A percentile compares a stretch with the other conserved stretches of the same genome.
Evolutionary conservation across 2,797 vertebrate species (phyloP).

Genomic region (Buceros bicornis): DNA sequence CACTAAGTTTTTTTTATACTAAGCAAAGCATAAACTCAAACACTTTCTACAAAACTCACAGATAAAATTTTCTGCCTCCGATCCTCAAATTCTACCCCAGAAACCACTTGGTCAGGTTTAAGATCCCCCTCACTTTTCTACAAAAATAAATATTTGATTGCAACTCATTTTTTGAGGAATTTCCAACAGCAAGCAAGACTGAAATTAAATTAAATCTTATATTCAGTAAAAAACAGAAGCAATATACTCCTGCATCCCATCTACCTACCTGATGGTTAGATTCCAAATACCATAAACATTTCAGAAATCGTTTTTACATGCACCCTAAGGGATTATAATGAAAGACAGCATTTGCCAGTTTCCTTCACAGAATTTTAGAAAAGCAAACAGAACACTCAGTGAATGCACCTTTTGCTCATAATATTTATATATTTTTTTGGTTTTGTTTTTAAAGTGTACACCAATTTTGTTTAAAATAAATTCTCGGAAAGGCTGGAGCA

Average conservation of each 20-base stretch:
- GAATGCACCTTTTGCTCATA: background rate
- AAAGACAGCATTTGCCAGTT: background rate
- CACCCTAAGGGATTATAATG: background rate
- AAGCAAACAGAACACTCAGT: constrained; percentile 14
- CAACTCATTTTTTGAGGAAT: background rate
- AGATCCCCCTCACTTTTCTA: background rate
- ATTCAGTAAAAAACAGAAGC: background rate
- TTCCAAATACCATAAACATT: background rate
- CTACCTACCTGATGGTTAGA: background rate
- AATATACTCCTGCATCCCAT: background rate
- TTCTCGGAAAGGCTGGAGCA: background rate
- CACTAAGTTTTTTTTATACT: background rate
- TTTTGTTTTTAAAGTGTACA: background rate
- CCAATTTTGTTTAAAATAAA: background rate
- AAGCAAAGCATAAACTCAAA: background rate
- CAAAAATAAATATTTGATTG: background rate
- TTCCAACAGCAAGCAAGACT: background rate
- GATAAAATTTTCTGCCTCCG: background rate
- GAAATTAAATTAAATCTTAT: background rate
- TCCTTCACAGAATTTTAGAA: background rate
- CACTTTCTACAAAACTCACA: background rate
- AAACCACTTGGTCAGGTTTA: background rate
- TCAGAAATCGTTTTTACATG: background rate
- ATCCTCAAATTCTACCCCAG: background rate
- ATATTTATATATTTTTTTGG: background rate